phyloP scores from a whole-genome alignment of 2,888 invertebrate species.

The Caenorhabditis zanzibari region DNA sequence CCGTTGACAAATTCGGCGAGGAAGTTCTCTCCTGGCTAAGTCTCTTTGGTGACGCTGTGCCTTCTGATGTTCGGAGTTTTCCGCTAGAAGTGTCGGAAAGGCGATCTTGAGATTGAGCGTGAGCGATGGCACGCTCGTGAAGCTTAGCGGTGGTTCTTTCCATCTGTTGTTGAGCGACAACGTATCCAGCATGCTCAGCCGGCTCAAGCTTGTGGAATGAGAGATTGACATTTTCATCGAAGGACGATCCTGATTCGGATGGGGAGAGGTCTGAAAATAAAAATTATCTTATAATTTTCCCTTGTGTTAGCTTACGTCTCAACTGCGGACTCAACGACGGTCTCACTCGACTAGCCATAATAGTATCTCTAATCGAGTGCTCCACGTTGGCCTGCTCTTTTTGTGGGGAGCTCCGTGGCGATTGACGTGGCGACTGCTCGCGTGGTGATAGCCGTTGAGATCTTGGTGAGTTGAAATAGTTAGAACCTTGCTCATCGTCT shows the following conservation, averaged over 20 bases:
- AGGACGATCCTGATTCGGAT: conserved; percentile 1
- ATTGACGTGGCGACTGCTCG: background rate
- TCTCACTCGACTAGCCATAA: conserved; percentile 39
- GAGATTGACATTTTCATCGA: conserved; percentile 32
- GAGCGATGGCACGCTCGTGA: conserved; percentile 7
- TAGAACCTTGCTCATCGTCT: conserved; percentile 71
- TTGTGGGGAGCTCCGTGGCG: conserved; percentile 1
- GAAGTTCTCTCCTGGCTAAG: conserved; percentile 24
- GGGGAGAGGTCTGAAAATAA: conserved; percentile 45
- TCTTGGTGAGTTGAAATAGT: conserved; percentile 43
- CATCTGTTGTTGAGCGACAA: conserved; percentile 47
- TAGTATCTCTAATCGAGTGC: conserved; percentile 55
- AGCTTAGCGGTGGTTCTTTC: conserved; percentile 22
- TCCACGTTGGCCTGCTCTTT: conserved; percentile 13
- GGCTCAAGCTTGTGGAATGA: conserved; percentile 48
- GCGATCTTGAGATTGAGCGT: background rate
- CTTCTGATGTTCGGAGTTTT: background rate
- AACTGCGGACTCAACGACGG: conserved; percentile 39
- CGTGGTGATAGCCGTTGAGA: conserved; percentile 14
- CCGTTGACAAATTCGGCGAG: conserved; percentile 5
- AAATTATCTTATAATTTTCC: background rate
- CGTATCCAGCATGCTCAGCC: conserved; percentile 32
- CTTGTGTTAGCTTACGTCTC: conserved; percentile 35
- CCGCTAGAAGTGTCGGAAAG: background rate
- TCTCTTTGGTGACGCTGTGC: background rate